phyloP scores from a whole-genome alignment of 2,113 vertebrate species.

The human region GRCh38 chr2:203600501-203601000 shows the following conservation, averaged over 20 bases:
- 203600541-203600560: background rate
- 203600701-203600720: background rate
- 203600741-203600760: background rate
- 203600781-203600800: background rate
- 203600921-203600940: background rate
- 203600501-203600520: background rate
- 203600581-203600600: background rate
- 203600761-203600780: background rate
- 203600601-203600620: slow-evolving; percentile 2
- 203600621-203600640: background rate
- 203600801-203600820: background rate
- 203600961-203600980: background rate
- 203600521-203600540: background rate
- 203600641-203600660: background rate
- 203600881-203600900: background rate
- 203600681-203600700: background rate
- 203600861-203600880: background rate
- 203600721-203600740: background rate
- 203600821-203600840: background rate
- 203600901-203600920: background rate
- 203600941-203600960: background rate
- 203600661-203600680: background rate
- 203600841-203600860: background rate
- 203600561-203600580: background rate
- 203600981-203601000: background rate